Base-by-base conservation (phyloP, 2,888 invertebrate genomes). In the Drosophila hamatofila region DNA sequence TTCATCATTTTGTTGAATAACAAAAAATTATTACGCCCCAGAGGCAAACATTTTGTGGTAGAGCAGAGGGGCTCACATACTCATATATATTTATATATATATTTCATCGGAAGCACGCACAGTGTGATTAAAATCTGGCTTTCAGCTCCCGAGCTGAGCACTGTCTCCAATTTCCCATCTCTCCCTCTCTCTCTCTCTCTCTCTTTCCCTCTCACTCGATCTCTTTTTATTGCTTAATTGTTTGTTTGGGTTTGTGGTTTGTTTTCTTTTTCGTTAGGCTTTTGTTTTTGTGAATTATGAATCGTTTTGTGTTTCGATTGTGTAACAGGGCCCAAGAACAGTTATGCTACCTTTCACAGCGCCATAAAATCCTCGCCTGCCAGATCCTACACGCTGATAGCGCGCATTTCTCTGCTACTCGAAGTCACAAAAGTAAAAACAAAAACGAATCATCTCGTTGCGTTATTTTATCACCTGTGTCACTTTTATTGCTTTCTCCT, bases 381-480 rank as follows among this genome's bases (percentile, higher is more conserved):
- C 66, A 72, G 90, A 90, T 87, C 72, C 82, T 74, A 88, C 86
- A 78, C 57, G 62, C 62, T 72, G 90, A 90, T 85, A 90, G 56
- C 33, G 27, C 37, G 67, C 68, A 79, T 80, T 85, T 85, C 86
- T 72, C 60, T 61, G 88, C 84, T 83, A 83, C 84, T 75, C 80
- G 27, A 61, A 72, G 51, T 39, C 33, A 59, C 51, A 39, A 48
- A 75, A 7, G 21, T 25, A 42, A 23, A 51, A 21, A 27, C 39
- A 14, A 57, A 37, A 66, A 86, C 57, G 66, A 87, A 86, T 83
- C 87, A 91, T 90, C 77, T 91, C 81, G 83, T 91, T 88, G 78
- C 79, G 83, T 88, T 90, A 92, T 92, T 91, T 91, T 91, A 91
- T 91, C 88, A 91, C 90, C 78, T 78, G 68, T 80, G 81, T 83